Conservation (phyloP, 64 coral and sea anemone species). For the Actinia tenebrosa region DNA sequence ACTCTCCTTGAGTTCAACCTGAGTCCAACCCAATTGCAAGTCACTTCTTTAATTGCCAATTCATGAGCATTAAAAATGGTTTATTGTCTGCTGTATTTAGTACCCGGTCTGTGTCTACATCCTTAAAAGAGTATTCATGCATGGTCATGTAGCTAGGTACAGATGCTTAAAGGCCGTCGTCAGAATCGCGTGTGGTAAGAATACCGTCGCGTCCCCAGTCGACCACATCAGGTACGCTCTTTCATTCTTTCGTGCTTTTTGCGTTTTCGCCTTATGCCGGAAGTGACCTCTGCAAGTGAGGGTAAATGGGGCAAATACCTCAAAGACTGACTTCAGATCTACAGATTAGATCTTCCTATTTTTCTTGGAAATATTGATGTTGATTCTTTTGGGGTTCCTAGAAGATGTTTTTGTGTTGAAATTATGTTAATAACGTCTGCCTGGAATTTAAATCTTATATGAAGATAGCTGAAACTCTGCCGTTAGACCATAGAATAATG, state of each 20-base stretch:
- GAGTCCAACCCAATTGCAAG: no score
- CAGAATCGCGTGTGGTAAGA: conserved; percentile 1
- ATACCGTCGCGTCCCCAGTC: conserved; percentile 1
- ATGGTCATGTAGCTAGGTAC: neutral
- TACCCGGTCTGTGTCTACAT: neutral
- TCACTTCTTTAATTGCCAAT: no score
- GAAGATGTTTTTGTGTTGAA: no score
- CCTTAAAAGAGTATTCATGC: neutral
- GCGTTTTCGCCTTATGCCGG: neutral
- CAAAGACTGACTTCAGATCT: neutral
- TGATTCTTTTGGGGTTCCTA: neutral
- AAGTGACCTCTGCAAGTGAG: neutral
- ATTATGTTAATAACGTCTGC: no score
- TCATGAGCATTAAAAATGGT: neutral
- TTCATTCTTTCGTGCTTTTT: neutral
- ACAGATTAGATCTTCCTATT: conserved; percentile 5
- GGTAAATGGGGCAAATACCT: neutral
- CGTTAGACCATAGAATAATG: neutral
- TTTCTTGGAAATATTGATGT: neutral
- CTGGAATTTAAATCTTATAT: no score
- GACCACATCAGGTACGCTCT: neutral
- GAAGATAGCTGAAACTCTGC: no score
- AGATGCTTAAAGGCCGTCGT: neutral
- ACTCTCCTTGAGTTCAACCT: no score
- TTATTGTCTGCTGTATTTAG: neutral